Evolutionary conservation across 2,113 vertebrate genomes (phyloP), one percentile per base, ranked within the genome.

Genomic region (Rhynchomys soricoides): DNA sequence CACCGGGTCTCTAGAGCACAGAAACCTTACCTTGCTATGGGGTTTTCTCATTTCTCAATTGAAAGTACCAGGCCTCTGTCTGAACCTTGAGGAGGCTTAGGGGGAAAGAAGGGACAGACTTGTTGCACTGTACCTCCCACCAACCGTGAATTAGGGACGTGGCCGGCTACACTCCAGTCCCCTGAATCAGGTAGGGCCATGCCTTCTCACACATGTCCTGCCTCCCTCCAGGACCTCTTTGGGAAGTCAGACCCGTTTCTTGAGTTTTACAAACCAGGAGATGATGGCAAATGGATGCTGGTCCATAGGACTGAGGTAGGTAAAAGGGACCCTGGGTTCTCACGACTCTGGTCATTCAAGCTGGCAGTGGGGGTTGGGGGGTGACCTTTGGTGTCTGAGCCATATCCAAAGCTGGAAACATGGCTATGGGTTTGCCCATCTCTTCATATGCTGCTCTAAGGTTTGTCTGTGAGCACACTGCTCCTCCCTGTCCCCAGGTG

Each of bases 171-270:
- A 43, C 22, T 13, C 13, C 7, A 11, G 4, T 40, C 29, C 81
- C 57, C 34, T 37, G 78, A 34, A 31, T 12, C 71, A 1, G 1
- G 81, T 3, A 21, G 24, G 5, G 1, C 3, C 0, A 9, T 13
- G 7, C 45, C 43, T 21, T 34, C 37, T 97, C 59, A 92, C 79
- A 55, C 8, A 0, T 34, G 2, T 43, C 52, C 34, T 26, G 90
- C 87, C 96, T 95, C 40, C 59, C 43, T 22, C 66, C 97, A 99
- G 99, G 99, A 99, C 97, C 99, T 99, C 93, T 99, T 99, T 66
- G 99, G 99, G 37, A 99, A 99, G 98, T 99, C 99, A 40, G 99
- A 99, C 93, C 99, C 99, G 0, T 99, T 99, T 98, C 98, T 99
- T 88, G 99, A 99, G 98, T 99, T 99, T 91, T 98, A 99, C 97